Conservation (phyloP, 2,797 vertebrate species). For the Molossus alvarezi region DNA sequence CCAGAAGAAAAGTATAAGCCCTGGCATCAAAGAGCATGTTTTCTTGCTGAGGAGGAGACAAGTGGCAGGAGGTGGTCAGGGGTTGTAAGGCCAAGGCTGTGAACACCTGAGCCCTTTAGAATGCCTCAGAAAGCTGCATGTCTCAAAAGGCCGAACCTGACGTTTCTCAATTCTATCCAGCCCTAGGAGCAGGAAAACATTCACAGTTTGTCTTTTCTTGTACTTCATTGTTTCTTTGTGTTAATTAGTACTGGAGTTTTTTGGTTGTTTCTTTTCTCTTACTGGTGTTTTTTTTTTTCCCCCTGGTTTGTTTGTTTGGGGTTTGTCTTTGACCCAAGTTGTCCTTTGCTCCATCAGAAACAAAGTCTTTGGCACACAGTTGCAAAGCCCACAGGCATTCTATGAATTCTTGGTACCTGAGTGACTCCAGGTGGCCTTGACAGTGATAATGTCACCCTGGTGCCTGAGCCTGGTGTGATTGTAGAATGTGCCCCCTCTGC, state of each 20-base stretch:
- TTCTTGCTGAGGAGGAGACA: neutral
- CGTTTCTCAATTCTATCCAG: neutral
- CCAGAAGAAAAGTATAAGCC: neutral
- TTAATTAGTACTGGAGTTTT: neutral
- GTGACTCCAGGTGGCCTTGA: neutral
- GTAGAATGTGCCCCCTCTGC: constrained; percentile 63
- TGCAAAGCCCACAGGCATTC: neutral
- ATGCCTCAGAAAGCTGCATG: neutral
- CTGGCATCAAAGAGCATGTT: neutral
- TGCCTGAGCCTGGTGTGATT: neutral
- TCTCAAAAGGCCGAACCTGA: neutral
- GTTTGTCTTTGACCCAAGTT: constrained; percentile 13
- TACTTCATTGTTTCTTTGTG: neutral
- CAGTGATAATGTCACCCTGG: neutral
- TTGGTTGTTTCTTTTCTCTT: constrained; percentile 25
- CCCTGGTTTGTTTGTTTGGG: neutral
- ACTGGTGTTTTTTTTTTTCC: neutral
- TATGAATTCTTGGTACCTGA: constrained; percentile 35
- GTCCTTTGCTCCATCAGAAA: constrained; percentile 9
- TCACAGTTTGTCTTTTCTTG: neutral
- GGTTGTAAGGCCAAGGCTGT: neutral
- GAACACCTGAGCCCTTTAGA: neutral
- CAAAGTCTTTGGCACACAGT: constrained; percentile 16
- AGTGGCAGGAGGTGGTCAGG: neutral
- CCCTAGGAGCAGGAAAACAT: neutral